Evolutionary conservation across 1,140 invertebrate genomes (phyloP), one percentile per base, ranked within the genome.

Genomic region (Bombus confusus): DNA sequence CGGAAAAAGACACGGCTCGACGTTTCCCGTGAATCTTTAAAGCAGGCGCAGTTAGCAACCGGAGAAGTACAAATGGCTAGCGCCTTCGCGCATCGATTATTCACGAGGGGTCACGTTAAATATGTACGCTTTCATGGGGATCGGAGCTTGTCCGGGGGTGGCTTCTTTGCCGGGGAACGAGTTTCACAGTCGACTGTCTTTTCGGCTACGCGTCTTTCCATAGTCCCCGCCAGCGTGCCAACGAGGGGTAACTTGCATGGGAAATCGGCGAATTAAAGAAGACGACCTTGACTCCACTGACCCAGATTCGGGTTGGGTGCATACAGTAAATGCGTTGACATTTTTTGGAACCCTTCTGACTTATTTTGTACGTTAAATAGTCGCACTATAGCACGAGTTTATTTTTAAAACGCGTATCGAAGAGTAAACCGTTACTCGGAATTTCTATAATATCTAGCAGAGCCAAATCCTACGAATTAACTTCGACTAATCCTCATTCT

Each of bases 11-110:
- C 83, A 77, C 80, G 86, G 71, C 83, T 86, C 68, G 88, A 78
- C 68, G 41, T 83, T 77, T 25, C 43, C 31, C 57, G 78, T 92
- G 85, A 91, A 92, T 91, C 57, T 92, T 92, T 92, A 90, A 92
- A 91, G 69, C 76, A 71, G 88, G 86, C 85, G 86, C 91, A 92
- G 91, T 92, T 91, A 91, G 91, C 88, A 87, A 87, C 85, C 86
- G 88, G 91, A 88, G 89, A 88, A 92, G 88, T 92, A 92, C 91
- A 92, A 91, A 92, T 92, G 88, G 91, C 91, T 90, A 88, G 91
- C 91, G 91, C 90, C 89, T 91, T 87, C 22, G 69, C 41, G 64
- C 81, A 87, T 92, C 91, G 91, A 92, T 92, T 92, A 92, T 92
- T 92, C 88, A 92, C 87, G 82, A 87, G 86, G 88, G 88, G 87